Base-by-base conservation (phyloP, 2,797 vertebrate genomes). In the Peromyscus attwateri region DNA sequence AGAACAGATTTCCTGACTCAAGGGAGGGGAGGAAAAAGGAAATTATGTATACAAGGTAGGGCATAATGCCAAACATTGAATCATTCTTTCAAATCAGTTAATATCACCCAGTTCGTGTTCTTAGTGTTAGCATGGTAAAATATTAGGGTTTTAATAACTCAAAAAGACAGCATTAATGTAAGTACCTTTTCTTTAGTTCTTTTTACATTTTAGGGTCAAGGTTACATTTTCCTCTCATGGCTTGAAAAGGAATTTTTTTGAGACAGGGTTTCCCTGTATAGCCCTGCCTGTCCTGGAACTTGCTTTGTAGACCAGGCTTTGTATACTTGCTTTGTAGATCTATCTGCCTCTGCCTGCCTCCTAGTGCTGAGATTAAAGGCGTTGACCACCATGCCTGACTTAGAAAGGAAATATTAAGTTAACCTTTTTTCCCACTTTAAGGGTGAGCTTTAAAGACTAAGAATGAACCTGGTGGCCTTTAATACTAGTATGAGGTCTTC, bases 11-110 rank as follows among this genome's bases (percentile, higher is more conserved):
- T 98, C 98, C 98, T 98, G 98, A 97, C 92, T 98, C 92, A 97
- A 97, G 98, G 98, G 98, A 98, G 98, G 98, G 95, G 98, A 98
- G 98, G 98, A 98, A 98, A 98, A 98, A 98, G 98, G 98, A 99
- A 98, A 96, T 98, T 98, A 97, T 98, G 98, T 98, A 97, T 98
- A 97, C 98, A 98, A 98, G 97, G 95, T 97, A 97, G 81, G 97
- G 95, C 98, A 70, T 96, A 92, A 97, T 97, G 98, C 98, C 98
- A 98, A 94, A 94, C 90, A 95, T 62, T 98, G 98, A 99, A 96
- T 98, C 98, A 98, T 98, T 98, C 87, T 98, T 98, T 97, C 97
- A 98, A 98, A 98, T 98, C 97, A 97, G 96, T 98, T 97, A 97
- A 96, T 98, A 97, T 95, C 81, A 90, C 92, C 95, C 95, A 97